Base-by-base conservation (phyloP, 1,140 invertebrate species). In the Lethrus apterus region DNA sequence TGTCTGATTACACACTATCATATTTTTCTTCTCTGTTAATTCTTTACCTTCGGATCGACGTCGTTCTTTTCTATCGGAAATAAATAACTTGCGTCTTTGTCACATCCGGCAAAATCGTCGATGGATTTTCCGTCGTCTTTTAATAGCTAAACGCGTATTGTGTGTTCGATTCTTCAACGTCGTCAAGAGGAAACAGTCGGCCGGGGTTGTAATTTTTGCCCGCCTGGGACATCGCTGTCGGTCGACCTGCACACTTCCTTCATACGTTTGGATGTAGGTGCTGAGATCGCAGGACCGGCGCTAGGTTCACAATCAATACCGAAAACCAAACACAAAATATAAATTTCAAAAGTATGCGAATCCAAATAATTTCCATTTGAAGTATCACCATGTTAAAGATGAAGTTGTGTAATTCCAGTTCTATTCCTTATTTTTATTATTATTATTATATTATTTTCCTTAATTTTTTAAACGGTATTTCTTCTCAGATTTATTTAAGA, bases 1-100 rank as follows among this genome's bases (percentile, higher is more conserved):
- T 62, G 60, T 58, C 60, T 58, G 60, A 62, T 62, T 62, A 62
- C 60, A 60, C 54, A 59, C 60, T 62, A 60, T 62, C 60, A 62
- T 62, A 62, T 62, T 60, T 60, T 62, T 60, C 50, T 34, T 60
- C 55, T 56, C 52, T 32, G 24, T 62, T 29, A 31, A 7, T 3
- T 18, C 4, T 46, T 23, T 29, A 34, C 20, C 35, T 29, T 9
- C 4, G 45, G 9, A 26, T 7, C 20, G 21, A 21, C 26, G 26
- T 46, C 21, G 18, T 58, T 52, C 48, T 46, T 45, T 42, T 63
- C 54, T 52, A 61, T 59, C 57, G 60, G 60, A 63, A 60, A 60
- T 50, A 60, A 62, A 61, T 60, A 54, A 54, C 52, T 60, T 48
- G 53, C 52, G 57, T 62, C 59, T 62, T 60, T 57, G 54, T 59